A percentile compares a stretch with the other conserved stretches of the same genome.
Evolutionary conservation across 2,113 vertebrate genomes (phyloP).

Genomic region (Prunella fulvescens): DNA sequence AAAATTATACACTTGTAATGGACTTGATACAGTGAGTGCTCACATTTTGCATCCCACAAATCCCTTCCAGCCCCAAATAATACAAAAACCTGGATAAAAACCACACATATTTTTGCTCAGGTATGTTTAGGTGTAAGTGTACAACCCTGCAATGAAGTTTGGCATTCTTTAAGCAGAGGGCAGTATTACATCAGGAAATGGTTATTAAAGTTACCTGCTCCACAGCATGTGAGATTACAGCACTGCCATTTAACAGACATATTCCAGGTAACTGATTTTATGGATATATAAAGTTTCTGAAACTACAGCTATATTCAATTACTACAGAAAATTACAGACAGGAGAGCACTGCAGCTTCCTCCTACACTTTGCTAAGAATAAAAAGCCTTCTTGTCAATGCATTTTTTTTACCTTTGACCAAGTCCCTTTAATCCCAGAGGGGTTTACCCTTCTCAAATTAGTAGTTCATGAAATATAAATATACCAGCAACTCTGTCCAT

Average conservation of each 20-base stretch:
- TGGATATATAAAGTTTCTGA: not conserved
- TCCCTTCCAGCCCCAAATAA: not conserved
- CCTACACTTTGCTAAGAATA: not conserved
- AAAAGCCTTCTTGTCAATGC: not conserved
- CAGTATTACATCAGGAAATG: conserved; percentile 37
- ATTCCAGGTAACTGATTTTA: not conserved
- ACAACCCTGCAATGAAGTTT: conserved; percentile 21
- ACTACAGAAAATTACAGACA: not conserved
- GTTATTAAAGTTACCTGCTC: not conserved
- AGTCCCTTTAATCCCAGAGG: not conserved
- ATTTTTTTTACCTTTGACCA: not conserved
- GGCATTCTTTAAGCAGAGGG: conserved; percentile 49
- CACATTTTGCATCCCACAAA: not conserved
- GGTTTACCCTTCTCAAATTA: not conserved
- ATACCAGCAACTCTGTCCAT: not conserved
- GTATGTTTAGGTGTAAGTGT: not conserved
- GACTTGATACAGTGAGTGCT: not conserved
- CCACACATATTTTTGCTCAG: not conserved
- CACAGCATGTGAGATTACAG: not conserved
- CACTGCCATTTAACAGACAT: not conserved
- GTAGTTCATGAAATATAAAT: not conserved
- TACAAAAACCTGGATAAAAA: not conserved
- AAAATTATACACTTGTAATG: not conserved
- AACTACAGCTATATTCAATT: not conserved
- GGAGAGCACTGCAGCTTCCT: not conserved